Evolutionary conservation across 2,888 invertebrate species (phyloP), one percentile per base, ranked within the genome.

Genomic region (Strigamia crassipes): DNA sequence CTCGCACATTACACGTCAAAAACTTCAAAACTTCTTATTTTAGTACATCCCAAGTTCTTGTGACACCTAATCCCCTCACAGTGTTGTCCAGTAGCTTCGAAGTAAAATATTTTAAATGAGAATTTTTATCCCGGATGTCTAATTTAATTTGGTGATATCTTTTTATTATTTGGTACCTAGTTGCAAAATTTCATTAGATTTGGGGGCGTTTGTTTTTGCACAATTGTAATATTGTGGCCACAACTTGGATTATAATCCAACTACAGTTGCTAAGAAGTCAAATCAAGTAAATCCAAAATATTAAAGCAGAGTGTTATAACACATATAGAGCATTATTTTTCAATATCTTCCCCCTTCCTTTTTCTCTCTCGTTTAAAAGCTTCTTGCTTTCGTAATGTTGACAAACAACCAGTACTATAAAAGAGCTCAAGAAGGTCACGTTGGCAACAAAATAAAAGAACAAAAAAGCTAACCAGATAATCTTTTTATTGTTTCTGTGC

Each of bases 21-120:
- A 27, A 34, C 66, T 66, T 66, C 66, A 66, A 66, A 23, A 66
- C 66, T 27, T 23, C 66, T 66, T 15, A 66, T 27, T 66, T 66
- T 27, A 66, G 66, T 51, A 31, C 10, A 31, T 66, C 13, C 13
- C 66, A 66, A 27, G 66, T 66, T 66, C 9, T 12, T 10, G 9
- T 66, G 66, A 66, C 66, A 66, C 9, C 27, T 27, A 21, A 61
- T 61, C 21, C 6, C 21, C 18, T 18, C 13, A 5, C 66, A 34
- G 34, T 6, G 34, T 34, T 34, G 34, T 5, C 34, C 34, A 34
- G 34, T 34, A 34, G 34, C 3, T 34, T 34, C 34, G 34, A 34
- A 34, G 6, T 34, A 34, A 34, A 34, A 34, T 34, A 34, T 34
- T 34, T 34, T 34, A 34, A 34, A 34, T 34, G 34, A 34, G 34